phyloP scores from a whole-genome alignment of 2,113 vertebrate genomes.

The Arenaria interpres region DNA sequence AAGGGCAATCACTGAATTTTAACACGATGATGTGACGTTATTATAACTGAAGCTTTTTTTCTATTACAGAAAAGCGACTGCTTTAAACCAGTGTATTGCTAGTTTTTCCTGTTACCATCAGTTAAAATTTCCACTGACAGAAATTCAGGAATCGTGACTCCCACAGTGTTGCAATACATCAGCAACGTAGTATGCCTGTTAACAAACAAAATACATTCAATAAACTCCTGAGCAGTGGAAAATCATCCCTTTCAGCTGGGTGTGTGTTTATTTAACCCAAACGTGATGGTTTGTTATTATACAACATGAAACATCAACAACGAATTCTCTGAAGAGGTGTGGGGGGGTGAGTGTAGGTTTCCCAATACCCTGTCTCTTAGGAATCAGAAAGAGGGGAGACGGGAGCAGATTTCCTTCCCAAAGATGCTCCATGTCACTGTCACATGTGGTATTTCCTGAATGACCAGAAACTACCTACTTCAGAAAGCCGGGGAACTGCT shows the following conservation, averaged over 20 bases:
- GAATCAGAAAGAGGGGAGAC: not conserved
- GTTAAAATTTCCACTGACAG: not conserved
- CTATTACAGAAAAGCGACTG: not conserved
- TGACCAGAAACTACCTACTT: not conserved
- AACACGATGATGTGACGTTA: not conserved
- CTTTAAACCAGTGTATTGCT: not conserved
- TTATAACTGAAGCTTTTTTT: not conserved
- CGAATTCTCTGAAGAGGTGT: not conserved
- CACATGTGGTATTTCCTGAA: not conserved
- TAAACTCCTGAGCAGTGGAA: not conserved
- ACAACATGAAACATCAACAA: not conserved
- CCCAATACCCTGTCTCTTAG: not conserved
- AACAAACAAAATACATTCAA: not conserved
- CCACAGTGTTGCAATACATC: not conserved
- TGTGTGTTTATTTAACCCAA: not conserved
- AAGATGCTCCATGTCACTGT: not conserved
- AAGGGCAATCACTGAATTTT: not conserved
- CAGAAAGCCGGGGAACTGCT: not conserved
- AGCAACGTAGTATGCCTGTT: not conserved
- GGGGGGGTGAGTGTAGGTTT: not conserved
- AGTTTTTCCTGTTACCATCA: not conserved
- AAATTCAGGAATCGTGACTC: not conserved
- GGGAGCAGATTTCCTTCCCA: not conserved
- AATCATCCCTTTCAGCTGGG: not conserved
- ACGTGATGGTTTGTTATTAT: not conserved